Percentiles rank a stretch among this genome's conserved stretches.
Conservation (phyloP, 1,140 invertebrate genomes). For the Brachystomella parvula region DNA sequence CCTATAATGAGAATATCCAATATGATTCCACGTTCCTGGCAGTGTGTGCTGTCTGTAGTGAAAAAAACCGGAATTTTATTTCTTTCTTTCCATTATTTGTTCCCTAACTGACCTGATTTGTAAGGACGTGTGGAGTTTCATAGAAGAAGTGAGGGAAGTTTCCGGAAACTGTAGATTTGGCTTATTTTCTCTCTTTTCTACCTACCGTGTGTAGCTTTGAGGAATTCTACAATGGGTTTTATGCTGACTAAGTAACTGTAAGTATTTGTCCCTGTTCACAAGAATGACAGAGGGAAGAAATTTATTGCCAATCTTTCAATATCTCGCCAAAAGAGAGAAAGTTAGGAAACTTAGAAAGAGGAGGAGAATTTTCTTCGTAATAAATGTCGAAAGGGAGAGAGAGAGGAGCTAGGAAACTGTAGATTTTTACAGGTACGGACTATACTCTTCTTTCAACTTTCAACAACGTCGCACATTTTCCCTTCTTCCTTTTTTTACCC, state of each 20-base stretch:
- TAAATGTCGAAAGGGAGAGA: neutral
- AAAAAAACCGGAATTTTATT: too few species aligned
- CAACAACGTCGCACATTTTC: too few species aligned
- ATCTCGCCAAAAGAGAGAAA: conserved; percentile 22
- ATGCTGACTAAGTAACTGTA: conserved; percentile 15
- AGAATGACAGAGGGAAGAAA: conserved; percentile 20
- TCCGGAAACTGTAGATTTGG: conserved; percentile 9
- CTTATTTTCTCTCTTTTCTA: conserved; percentile 20
- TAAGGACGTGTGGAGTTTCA: conserved; percentile 1
- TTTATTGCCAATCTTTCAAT: conserved; percentile 34
- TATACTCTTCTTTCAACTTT: neutral
- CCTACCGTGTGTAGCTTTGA: neutral
- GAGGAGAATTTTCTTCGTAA: neutral
- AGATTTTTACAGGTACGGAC: neutral
- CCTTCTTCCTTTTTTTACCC: too few species aligned
- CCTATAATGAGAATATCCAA: too few species aligned
- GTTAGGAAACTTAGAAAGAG: conserved; percentile 9
- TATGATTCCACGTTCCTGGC: too few species aligned
- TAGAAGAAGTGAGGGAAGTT: conserved; percentile 5
- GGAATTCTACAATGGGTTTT: conserved; percentile 3
- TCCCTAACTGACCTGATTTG: neutral
- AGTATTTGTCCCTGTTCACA: conserved; percentile 12
- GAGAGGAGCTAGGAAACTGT: neutral
- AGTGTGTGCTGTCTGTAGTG: too few species aligned
- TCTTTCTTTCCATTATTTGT: neutral